phyloP scores from a whole-genome alignment of 2,113 vertebrate species.

The Lampris megalopsis region DNA sequence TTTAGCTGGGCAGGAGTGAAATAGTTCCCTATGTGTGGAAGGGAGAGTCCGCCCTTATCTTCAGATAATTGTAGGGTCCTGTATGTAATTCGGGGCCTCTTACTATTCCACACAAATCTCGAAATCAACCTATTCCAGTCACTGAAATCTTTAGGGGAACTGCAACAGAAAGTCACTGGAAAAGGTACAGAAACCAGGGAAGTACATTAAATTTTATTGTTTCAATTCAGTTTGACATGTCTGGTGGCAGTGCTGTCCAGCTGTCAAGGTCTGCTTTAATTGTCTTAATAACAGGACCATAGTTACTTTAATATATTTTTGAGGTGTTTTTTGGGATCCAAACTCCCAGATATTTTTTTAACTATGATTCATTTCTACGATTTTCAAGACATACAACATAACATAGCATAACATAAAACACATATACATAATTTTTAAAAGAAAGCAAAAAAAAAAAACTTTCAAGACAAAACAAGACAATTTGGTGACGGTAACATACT shows the following conservation, averaged over 20 bases:
- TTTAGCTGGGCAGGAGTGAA: background rate
- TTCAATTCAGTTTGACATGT: background rate
- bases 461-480: too few relatives aligned
- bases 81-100: background rate
- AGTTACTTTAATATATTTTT: constrained; percentile 4
- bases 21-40: background rate
- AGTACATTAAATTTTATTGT: background rate
- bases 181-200: too few relatives aligned
- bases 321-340: constrained; percentile 3
- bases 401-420: too few relatives aligned
- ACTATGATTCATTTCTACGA: too few relatives aligned
- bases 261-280: too few relatives aligned
- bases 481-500: too few relatives aligned
- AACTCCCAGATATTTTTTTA: background rate
- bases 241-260: background rate
- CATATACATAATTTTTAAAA: too few relatives aligned
- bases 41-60: background rate
- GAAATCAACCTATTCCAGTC: background rate
- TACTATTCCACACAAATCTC: background rate
- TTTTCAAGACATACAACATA: too few relatives aligned
- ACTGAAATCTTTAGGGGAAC: background rate
- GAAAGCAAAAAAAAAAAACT: too few relatives aligned
- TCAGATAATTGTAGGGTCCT: background rate
- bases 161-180: background rate
- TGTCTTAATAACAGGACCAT: background rate